Conservation (phyloP, 2,797 vertebrate species). For the Danio albolineatus region DNA sequence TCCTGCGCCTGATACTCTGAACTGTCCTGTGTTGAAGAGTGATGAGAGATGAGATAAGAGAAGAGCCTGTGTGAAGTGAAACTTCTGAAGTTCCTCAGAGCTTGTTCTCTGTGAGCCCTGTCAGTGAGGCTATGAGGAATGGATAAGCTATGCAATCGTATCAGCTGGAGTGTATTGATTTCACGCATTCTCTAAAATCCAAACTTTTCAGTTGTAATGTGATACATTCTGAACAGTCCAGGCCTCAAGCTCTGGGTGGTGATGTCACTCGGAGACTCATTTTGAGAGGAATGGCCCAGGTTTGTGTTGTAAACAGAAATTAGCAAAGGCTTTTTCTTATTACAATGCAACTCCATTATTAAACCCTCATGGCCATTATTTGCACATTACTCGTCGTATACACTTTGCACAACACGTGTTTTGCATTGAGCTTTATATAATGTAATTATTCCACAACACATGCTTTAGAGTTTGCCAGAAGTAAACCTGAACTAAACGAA, state of each 20-base stretch:
- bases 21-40: background rate
- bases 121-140: slow-evolving; percentile 10
- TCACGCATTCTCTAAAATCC: background rate
- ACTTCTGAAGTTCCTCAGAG: background rate
- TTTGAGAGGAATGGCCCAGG: background rate
- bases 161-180: slow-evolving; percentile 28
- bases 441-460: slow-evolving; percentile 10
- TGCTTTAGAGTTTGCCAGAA: slow-evolving; percentile 21
- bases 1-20: slow-evolving; percentile 21
- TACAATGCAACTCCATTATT: slow-evolving; percentile 53
- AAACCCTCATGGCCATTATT: slow-evolving; percentile 45
- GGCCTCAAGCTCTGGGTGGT: slow-evolving; percentile 25
- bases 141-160: slow-evolving; percentile 27
- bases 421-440: slow-evolving; percentile 13
- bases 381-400: background rate
- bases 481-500: background rate
- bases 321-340: slow-evolving; percentile 47
- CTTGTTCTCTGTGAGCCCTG: slow-evolving; percentile 15
- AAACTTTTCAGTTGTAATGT: slow-evolving; percentile 10
- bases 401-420: slow-evolving; percentile 18
- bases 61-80: background rate
- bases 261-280: slow-evolving; percentile 34
- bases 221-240: background rate
- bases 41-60: slow-evolving; percentile 14
- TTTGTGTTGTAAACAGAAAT: slow-evolving; percentile 23